Base-by-base conservation (phyloP, 1,140 invertebrate genomes). In the Drosophila jambulina region DNA sequence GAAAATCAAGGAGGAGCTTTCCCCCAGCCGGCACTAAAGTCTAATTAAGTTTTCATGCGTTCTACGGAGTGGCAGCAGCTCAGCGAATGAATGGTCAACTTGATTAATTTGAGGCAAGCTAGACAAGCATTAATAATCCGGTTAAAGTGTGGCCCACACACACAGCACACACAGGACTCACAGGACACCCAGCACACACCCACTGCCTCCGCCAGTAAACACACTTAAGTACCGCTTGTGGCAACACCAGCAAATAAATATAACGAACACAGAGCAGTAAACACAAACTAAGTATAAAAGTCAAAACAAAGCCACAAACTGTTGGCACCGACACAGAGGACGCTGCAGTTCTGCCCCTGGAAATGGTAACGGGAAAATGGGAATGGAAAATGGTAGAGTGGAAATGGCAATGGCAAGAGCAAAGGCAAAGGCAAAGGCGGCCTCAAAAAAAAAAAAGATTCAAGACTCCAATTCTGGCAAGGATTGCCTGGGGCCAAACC, bases 251-350 rank as follows among this genome's bases (percentile, higher is more conserved):
- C 62, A 82, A 61, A 64, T 54, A 80, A 75, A 67, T 80, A 80
- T 51, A 64, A 69, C 48, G 71, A 78, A 49, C 61, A 60, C 56
- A 79, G 38, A 61, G 81, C 70, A 87, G 80, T 87, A 87, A 87
- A 88, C 84, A 88, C 84, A 88, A 87, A 87, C 84, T 87, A 80
- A 87, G 84, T 84, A 88, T 88, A 87, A 87, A 87, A 87, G 84
- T 87, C 84, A 87, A 87, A 84, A 87, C 84, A 87, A 87, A 88
- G 84, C 84, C 84, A 84, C 84, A 87, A 88, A 87, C 80, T 88
- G 84, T 87, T 84, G 85, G 77, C 79, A 79, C 79, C 54, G 53
- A 70, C 60, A 64, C 29, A 64, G 38, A 63, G 42, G 23, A 10
- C 23, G 49, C 48, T 51, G 48, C 48, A 51, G 17, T 29, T 29